Evolutionary conservation across 2,113 vertebrate genomes (phyloP).

Genomic region (Tympanuchus pallidicinctus): DNA sequence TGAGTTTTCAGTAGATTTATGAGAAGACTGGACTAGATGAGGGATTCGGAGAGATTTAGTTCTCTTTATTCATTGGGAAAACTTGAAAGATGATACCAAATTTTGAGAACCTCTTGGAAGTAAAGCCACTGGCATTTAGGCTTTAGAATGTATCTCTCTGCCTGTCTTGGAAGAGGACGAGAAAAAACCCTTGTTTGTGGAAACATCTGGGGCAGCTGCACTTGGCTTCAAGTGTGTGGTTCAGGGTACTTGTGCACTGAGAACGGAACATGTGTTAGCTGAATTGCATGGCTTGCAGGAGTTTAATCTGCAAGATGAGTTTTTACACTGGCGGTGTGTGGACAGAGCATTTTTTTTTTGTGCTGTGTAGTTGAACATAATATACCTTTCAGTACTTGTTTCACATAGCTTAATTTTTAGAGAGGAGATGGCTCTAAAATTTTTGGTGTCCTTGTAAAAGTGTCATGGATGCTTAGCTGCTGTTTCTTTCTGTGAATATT

Average conservation of each 20-base stretch:
- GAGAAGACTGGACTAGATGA: not conserved
- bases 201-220: not conserved
- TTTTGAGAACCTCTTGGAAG: not conserved
- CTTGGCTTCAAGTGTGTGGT: not conserved
- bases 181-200: not conserved
- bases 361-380: not conserved
- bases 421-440: not conserved
- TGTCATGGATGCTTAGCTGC: not conserved
- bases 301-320: not conserved
- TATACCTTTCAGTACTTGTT: not conserved
- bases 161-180: not conserved
- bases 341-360: not conserved
- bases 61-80: not conserved
- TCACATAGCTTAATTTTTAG: not conserved
- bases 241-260: not conserved
- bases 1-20: not conserved
- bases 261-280: not conserved
- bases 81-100: not conserved
- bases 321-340: not conserved
- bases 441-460: not conserved
- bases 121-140: not conserved
- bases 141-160: not conserved
- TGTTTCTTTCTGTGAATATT: not conserved
- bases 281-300: not conserved
- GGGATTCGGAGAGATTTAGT: not conserved